Evolutionary conservation across 2,113 vertebrate species (phyloP).

Genomic region (Equus quagga): DNA sequence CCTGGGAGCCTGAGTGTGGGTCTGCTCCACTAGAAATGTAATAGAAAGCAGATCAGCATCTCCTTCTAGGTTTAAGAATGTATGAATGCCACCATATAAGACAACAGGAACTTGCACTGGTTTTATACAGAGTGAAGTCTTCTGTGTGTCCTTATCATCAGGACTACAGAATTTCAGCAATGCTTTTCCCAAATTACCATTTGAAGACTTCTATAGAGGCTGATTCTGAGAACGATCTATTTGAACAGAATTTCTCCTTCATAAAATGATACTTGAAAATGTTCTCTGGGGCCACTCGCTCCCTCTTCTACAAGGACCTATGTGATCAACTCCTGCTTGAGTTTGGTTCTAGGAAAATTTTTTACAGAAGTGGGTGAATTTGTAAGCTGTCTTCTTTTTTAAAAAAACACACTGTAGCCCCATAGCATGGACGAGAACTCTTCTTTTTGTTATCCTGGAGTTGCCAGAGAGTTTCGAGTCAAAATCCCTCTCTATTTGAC

Average conservation of each 20-base stretch:
- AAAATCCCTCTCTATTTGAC: neutral
- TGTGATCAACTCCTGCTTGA: neutral
- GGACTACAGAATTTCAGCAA: neutral
- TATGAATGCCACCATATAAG: neutral
- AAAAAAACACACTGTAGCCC: neutral
- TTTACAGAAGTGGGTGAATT: neutral
- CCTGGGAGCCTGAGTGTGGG: neutral
- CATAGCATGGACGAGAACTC: neutral
- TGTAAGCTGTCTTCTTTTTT: neutral
- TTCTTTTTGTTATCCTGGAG: neutral
- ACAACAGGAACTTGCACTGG: neutral
- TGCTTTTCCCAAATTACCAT: neutral
- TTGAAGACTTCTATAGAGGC: neutral
- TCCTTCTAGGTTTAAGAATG: neutral
- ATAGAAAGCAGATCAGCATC: neutral
- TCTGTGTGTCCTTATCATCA: neutral
- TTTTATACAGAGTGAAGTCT: neutral
- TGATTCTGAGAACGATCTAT: neutral
- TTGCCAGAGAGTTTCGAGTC: neutral
- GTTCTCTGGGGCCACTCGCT: neutral
- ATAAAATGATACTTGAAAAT: neutral
- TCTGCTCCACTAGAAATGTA: neutral
- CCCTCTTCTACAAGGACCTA: neutral
- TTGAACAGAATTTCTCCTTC: neutral
- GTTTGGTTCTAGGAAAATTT: conserved; percentile 1